These are phyloP conservation scores for Drosophila leonis DNA, from an alignment of 2,888 invertebrate species.

Conservation along the genomic window DNA sequence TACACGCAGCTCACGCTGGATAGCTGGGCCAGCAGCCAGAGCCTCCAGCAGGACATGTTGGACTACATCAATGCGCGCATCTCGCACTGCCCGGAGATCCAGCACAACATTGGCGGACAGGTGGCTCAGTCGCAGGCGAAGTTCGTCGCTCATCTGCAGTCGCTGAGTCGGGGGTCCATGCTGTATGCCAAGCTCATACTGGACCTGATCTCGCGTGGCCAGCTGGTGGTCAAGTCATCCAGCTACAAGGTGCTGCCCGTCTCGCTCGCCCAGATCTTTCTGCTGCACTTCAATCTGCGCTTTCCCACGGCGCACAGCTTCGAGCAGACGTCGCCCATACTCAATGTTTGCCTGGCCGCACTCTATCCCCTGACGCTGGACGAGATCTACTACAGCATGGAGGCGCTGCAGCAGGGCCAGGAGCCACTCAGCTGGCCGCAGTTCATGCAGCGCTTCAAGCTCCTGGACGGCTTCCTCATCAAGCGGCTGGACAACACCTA, in stretches of 20 bases:
- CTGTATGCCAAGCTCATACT: slow-evolving; percentile 96
- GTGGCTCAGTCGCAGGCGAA: slow-evolving; percentile 87
- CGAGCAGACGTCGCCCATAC: slow-evolving; percentile 94
- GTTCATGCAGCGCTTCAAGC: slow-evolving; percentile 94
- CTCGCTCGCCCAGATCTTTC: slow-evolving; percentile 94
- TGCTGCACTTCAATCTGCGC: slow-evolving; percentile 95
- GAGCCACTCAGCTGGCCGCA: slow-evolving; percentile 95
- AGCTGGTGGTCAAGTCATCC: slow-evolving; percentile 96
- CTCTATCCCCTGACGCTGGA: slow-evolving; percentile 95
- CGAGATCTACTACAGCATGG: slow-evolving; percentile 97
- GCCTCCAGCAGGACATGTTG: slow-evolving; percentile 93
- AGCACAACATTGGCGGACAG: slow-evolving; percentile 90
- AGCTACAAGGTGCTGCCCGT: slow-evolving; percentile 97
- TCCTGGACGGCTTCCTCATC: slow-evolving; percentile 94
- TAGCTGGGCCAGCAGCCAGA: slow-evolving; percentile 88
- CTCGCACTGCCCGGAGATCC: slow-evolving; percentile 92
- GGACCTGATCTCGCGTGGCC: slow-evolving; percentile 96
- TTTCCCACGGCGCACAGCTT: slow-evolving; percentile 96
- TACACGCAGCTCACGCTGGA: slow-evolving; percentile 92
- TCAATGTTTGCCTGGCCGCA: slow-evolving; percentile 96
- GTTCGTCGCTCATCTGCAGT: slow-evolving; percentile 94
- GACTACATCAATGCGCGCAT: slow-evolving; percentile 95
- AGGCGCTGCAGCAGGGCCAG: slow-evolving; percentile 91
- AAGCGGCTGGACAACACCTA: slow-evolving; percentile 96
- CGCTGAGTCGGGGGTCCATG: slow-evolving; percentile 94